These are phyloP conservation scores for Acanthosepion esculentum DNA, from an alignment of 2,888 invertebrate genomes.

Conservation along the genomic window DNA sequence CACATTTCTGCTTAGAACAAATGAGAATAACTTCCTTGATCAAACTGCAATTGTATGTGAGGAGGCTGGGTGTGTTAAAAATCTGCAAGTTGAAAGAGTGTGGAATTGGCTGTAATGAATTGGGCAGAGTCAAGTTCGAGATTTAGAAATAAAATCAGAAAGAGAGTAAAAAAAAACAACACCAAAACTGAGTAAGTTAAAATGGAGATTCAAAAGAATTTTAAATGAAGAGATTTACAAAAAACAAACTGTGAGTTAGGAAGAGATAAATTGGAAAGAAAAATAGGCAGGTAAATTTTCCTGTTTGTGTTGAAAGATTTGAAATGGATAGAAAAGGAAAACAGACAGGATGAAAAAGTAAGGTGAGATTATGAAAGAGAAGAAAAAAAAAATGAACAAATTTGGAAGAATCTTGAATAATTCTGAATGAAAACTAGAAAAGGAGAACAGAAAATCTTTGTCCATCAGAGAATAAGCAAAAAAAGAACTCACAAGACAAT, in stretches of 20 bases:
- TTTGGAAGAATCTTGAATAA: not conserved
- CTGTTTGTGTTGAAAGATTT: not conserved
- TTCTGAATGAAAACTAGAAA: too few relatives aligned
- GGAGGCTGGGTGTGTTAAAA: not conserved
- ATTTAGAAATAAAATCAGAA: not conserved
- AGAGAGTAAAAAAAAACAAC: not conserved
- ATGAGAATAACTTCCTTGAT: not conserved
- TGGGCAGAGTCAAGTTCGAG: not conserved
- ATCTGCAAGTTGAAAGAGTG: not conserved
- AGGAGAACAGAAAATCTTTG: too few relatives aligned
- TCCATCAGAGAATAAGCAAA: too few relatives aligned
- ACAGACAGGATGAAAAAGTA: not conserved
- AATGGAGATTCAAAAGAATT: not conserved
- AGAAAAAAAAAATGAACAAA: not conserved
- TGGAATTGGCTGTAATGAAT: not conserved
- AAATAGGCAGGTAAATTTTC: not conserved
- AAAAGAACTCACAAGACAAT: too few relatives aligned
- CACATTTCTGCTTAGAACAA: not conserved
- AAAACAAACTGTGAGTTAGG: not conserved
- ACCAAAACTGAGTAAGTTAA: not conserved
- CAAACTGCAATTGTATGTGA: not conserved
- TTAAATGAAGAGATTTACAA: not conserved
- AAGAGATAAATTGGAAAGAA: too few relatives aligned
- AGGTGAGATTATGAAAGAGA: too few relatives aligned
- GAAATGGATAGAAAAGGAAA: not conserved